These are phyloP conservation scores for Corythornis cristatus DNA, from an alignment of 2,113 vertebrate species.

Conservation along the genomic window DNA sequence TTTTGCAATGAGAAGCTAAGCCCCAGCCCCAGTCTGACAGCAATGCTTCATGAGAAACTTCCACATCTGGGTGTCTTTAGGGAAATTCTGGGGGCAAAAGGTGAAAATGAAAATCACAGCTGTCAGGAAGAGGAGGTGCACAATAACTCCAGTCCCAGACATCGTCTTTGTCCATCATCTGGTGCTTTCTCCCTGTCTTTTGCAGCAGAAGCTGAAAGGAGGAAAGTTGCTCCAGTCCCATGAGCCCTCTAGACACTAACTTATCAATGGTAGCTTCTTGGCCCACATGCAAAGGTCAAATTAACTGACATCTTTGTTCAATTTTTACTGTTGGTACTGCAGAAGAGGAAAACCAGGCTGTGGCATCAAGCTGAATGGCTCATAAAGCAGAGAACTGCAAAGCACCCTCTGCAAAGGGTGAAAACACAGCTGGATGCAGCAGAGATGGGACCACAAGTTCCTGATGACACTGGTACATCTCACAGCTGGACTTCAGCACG, in stretches of 20 bases:
- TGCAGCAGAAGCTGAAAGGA: not conserved
- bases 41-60: not conserved
- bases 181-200: not conserved
- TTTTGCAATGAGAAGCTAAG: not conserved
- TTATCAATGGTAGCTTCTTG: not conserved
- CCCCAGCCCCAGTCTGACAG: not conserved
- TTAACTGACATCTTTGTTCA: not conserved
- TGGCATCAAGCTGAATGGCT: fast-evolving
- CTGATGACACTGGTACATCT: not conserved
- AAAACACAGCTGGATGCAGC: not conserved
- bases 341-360: not conserved
- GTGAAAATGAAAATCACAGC: not conserved
- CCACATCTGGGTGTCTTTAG: not conserved
- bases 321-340: not conserved
- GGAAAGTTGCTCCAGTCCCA: not conserved
- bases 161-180: not conserved
- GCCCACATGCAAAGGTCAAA: not conserved
- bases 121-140: fast-evolving
- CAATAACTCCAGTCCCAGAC: not conserved
- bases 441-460: not conserved
- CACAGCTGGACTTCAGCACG: not conserved
- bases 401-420: not conserved
- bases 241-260: fast-evolving
- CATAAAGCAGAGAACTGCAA: not conserved
- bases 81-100: not conserved